A percentile compares a stretch with the other conserved stretches of the same genome.
These are phyloP conservation scores for Thymelicus lineola DNA, from an alignment of 2,888 invertebrate species.

Conservation along the genomic window DNA sequence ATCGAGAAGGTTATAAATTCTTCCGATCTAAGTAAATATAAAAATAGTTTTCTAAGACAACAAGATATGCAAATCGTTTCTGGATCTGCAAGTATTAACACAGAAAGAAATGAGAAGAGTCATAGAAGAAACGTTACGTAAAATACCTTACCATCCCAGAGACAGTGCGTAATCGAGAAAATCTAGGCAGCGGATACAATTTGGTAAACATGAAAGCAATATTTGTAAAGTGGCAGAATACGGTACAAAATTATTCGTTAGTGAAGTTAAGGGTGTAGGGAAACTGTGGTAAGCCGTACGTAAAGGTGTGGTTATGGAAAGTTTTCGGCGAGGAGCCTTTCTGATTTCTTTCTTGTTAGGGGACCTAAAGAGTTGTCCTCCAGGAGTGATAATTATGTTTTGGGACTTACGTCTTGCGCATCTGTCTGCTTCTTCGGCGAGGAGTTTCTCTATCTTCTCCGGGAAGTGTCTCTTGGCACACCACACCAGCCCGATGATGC, in stretches of 20 bases:
- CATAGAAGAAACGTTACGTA: slow-evolving; percentile 62
- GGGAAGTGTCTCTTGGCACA: slow-evolving; percentile 94
- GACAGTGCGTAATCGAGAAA: slow-evolving; percentile 72
- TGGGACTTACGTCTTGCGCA: slow-evolving; percentile 87
- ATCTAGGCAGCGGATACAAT: slow-evolving; percentile 69
- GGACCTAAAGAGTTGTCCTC: slow-evolving; percentile 70
- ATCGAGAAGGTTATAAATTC: too few species aligned
- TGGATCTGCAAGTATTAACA: slow-evolving; percentile 61
- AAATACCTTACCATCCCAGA: slow-evolving; percentile 78
- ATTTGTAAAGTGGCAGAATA: slow-evolving; percentile 45
- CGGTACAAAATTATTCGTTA: slow-evolving; percentile 29
- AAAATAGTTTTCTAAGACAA: not conserved
- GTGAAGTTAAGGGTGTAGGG: slow-evolving; percentile 38
- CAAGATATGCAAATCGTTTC: slow-evolving; percentile 53
- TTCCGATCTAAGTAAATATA: not conserved
- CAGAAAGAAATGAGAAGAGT: slow-evolving; percentile 58
- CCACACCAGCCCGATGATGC: slow-evolving; percentile 92
- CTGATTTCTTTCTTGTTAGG: slow-evolving; percentile 46
- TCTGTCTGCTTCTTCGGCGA: slow-evolving; percentile 92
- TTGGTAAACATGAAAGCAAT: slow-evolving; percentile 62
- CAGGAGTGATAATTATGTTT: slow-evolving; percentile 39
- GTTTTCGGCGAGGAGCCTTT: slow-evolving; percentile 40
- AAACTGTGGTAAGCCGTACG: slow-evolving; percentile 53
- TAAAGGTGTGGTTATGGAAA: slow-evolving; percentile 38
- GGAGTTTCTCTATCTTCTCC: slow-evolving; percentile 92